These are phyloP conservation scores for Drosophila seclusa DNA, from an alignment of 2,888 invertebrate genomes.

Conservation along the genomic window DNA sequence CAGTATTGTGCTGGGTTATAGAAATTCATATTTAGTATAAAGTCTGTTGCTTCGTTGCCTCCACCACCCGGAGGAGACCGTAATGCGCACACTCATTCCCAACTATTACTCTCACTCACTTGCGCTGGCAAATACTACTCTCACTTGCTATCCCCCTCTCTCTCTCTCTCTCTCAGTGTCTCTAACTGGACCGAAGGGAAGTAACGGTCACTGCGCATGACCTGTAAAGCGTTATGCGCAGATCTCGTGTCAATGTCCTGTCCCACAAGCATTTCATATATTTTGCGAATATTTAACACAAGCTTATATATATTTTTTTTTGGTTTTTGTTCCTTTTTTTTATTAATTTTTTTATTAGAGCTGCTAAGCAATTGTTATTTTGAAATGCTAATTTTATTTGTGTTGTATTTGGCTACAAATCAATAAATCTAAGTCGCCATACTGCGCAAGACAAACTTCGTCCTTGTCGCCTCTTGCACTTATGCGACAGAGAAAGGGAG, in stretches of 20 bases:
- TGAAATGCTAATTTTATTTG: background rate
- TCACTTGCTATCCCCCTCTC: constrained; percentile 11
- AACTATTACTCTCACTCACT: constrained; percentile 19
- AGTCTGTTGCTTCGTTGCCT: constrained; percentile 72
- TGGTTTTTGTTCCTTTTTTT: background rate
- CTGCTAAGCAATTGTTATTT: background rate
- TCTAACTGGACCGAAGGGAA: constrained; percentile 7
- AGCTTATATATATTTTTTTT: background rate
- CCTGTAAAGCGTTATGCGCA: constrained; percentile 77
- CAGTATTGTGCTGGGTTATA: background rate
- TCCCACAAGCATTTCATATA: constrained; percentile 5
- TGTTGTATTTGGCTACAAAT: constrained; percentile 42
- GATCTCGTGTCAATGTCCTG: constrained; percentile 65
- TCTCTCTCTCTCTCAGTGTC: constrained; percentile 20
- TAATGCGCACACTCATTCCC: constrained; percentile 52
- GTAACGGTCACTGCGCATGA: constrained; percentile 61
- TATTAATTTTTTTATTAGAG: background rate
- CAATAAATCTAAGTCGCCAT: constrained; percentile 51
- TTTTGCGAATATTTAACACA: background rate
- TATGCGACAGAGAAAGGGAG: constrained; percentile 5
- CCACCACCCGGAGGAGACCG: constrained; percentile 41
- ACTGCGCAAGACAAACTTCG: constrained; percentile 65
- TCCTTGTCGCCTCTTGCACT: constrained; percentile 40
- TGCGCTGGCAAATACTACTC: constrained; percentile 5
- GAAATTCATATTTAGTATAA: constrained; percentile 29